Evolutionary conservation across 1,140 invertebrate species (phyloP).

Genomic region (Drosophila elegans): DNA sequence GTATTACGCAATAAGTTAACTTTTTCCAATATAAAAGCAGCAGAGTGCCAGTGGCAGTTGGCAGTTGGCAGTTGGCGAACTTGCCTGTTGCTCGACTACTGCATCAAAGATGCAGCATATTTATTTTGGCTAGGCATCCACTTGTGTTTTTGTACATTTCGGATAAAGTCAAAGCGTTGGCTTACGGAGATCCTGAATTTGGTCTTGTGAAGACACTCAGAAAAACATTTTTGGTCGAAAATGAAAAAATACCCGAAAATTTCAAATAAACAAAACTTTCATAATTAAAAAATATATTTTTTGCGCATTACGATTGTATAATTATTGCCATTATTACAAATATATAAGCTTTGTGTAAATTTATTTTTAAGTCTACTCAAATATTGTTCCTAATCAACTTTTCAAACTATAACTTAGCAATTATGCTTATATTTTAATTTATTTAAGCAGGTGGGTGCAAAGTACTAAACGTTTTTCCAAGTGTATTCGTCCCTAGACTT

Average conservation of each 20-base stretch:
- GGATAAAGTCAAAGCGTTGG: conserved; percentile 21
- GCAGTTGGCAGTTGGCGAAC: conserved; percentile 39
- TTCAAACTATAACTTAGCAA: too few species aligned
- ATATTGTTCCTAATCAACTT: too few species aligned
- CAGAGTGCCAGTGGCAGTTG: conserved; percentile 59
- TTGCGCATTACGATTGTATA: too few species aligned
- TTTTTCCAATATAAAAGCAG: conserved; percentile 58
- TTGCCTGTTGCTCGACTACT: conserved; percentile 56
- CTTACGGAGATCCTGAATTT: conserved; percentile 21
- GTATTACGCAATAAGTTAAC: conserved; percentile 79
- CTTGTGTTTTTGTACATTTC: conserved; percentile 27
- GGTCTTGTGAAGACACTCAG: background rate
- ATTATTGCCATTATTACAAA: too few species aligned
- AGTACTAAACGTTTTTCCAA: background rate
- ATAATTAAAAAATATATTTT: background rate
- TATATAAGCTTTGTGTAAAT: too few species aligned
- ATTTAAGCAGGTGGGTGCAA: too few species aligned
- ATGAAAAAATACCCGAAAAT: background rate
- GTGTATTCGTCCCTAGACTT: conserved; percentile 9
- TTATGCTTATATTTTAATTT: too few species aligned
- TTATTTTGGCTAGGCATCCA: conserved; percentile 47
- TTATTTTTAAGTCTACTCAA: too few species aligned
- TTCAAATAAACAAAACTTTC: background rate
- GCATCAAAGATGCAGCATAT: conserved; percentile 54
- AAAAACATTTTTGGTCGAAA: conserved; percentile 2